These are phyloP conservation scores for Leptinotarsa texana DNA, from an alignment of 1,140 invertebrate species.

Conservation along the genomic window DNA sequence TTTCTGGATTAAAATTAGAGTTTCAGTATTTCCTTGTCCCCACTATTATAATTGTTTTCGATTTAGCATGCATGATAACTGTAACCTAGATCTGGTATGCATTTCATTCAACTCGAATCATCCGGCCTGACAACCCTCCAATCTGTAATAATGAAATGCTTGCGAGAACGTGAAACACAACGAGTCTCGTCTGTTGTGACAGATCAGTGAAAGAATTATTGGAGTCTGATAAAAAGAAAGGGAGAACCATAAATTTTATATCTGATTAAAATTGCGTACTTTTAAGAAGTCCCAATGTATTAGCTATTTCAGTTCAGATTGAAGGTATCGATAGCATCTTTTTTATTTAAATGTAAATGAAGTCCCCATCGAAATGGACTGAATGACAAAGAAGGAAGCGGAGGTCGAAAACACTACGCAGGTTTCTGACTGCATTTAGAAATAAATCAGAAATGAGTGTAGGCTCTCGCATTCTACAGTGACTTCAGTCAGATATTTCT, in stretches of 20 bases:
- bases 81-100: too few relatives aligned
- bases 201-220: slow-evolving; percentile 12
- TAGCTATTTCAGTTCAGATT: slow-evolving; percentile 24
- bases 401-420: slow-evolving; percentile 9
- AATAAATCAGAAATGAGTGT: slow-evolving; percentile 15
- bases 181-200: slow-evolving; percentile 7
- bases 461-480: background rate
- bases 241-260: slow-evolving; percentile 24
- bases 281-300: slow-evolving; percentile 26
- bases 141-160: background rate
- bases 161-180: background rate
- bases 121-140: background rate
- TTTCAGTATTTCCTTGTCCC: too few relatives aligned
- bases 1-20: too few relatives aligned
- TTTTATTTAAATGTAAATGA: slow-evolving; percentile 30
- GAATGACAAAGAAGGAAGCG: slow-evolving; percentile 18
- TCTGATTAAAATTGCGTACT: slow-evolving; percentile 25
- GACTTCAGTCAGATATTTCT: background rate
- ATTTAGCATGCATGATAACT: too few relatives aligned
- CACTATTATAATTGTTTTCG: too few relatives aligned
- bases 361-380: slow-evolving; percentile 12
- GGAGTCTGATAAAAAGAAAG: slow-evolving; percentile 11
- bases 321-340: slow-evolving; percentile 26
- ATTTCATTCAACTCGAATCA: too few relatives aligned
- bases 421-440: slow-evolving; percentile 45